Base-by-base conservation (phyloP, 2,113 vertebrate species). In the Nyctereutes procyonoides region DNA sequence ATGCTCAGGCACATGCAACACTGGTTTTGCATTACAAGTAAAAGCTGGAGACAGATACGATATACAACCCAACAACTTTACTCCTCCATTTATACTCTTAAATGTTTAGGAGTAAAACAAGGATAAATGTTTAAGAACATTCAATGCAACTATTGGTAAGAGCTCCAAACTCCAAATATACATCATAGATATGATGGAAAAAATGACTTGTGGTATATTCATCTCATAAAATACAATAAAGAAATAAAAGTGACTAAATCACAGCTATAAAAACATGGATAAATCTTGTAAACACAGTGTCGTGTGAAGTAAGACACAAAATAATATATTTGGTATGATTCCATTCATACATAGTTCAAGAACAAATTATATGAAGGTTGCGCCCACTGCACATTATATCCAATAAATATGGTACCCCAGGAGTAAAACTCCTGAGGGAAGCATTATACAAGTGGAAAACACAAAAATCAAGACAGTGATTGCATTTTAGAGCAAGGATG, bases 181-280 rank as follows among this genome's bases (percentile, higher is more conserved):
- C 28, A 71, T 13, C 43, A 60, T 4, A 48, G 63, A 79, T 74
- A 81, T 6, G 35, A 87, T 67, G 48, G 56, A 81, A 67, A 97
- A 96, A 96, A 48, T 10, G 56, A 85, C n/a, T 53, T 88, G 30
- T 81, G 30, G 14, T 74, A 58, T 32, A 74, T 35, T 69, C 15
- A 30, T 19, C 62, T 28, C 53, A 69, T 51, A 8, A 43, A 74
- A 32, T 55, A 55, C 32, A 55, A 71, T 20, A 48, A 2, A 80
- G 69, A 93, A 87, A 93, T 19, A 65, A 79, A 89, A 32, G 73
- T 55, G 60, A 77, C 58, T 83, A 58, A 87, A 87, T 48, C 19
- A 86, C 11, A 53, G 43, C 15, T 69, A 76, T 26, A 67, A 11
- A 77, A 90, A 73, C 35, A 88, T 56, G 17, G 51, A 35, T 38